Base-by-base conservation (phyloP, 1,140 invertebrate genomes). In the Megathymus violae region DNA sequence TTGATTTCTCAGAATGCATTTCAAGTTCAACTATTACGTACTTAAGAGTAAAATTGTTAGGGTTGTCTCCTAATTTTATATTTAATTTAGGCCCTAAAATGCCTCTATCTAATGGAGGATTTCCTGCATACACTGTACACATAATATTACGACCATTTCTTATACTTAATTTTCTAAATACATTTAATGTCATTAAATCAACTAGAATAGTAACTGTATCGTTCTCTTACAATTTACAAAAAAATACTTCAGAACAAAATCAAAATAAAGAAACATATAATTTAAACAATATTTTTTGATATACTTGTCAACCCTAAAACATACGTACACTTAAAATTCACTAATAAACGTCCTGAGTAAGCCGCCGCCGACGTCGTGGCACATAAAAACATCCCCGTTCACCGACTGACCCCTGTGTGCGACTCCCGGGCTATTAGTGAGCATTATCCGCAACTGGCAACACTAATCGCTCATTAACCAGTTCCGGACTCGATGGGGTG, bases 401-500 rank as follows among this genome's bases (percentile, higher is more conserved):
- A 46, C 7, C 68, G 71, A 67, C 62, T 64, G 71, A 76, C 76
- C 78, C 71, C 70, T n/a, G n/a, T n/a, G n/a, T n/a, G n/a, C n/a
- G n/a, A n/a, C n/a, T n/a, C n/a, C n/a, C n/a, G n/a, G 74, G 72
- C 82, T 82, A 85, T 87, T 82, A 88, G 76, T 68, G 65, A 75
- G 82, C 78, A 85, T 89, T 86, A 86, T 86, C 82, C 79, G 74
- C 77, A 85, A 86, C 78, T 87, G 80, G 84, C 74, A 88, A 87
- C 82, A 88, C 85, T 88, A 89, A 88, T 89, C 87, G 87, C 82
- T 85, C 84, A 85, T 88, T 88, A 89, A 69, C 74, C 67, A 78
- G 85, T 89, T 87, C 87, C 87, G 86, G 79, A 60, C 75, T 66
- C 76, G n/a, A 71, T 72, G 78, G 82, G 82, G 84, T 86, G 81